Evolutionary conservation across 2,888 invertebrate genomes (phyloP), one percentile per base, ranked within the genome.

Genomic region (Zelleria hepariella): DNA sequence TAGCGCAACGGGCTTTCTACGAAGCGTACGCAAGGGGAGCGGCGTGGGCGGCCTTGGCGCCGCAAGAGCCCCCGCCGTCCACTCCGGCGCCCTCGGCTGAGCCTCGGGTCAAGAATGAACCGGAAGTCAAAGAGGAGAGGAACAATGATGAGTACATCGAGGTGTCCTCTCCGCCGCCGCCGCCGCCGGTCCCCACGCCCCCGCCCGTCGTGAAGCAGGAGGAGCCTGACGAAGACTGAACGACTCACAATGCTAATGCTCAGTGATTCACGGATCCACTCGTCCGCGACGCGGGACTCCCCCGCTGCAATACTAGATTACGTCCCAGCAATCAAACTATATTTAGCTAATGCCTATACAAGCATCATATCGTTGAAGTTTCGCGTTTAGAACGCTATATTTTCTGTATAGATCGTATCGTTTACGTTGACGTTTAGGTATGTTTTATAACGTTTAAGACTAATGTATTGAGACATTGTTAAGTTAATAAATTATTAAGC

Each of bases 251-350:
- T 42, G 15, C 24, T 21, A 52, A 21, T 15, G 21, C 15, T 21
- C 52, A 52, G 10, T 52, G 21, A 42, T 42, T 42, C 10, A 42
- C 15, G 15, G 32, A 42, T 42, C 32, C 10, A 42, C 32, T 82
- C 87, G 87, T 87, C 87, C 86, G 73, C 66, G 64, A 79, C 67
- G 84, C 78, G 83, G 80, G 73, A 67, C 62, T 61, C 61, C 52
- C 73, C 86, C 86, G 84, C 79, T 78, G 87, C 87, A 88, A 88
- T 88, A 88, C 78, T 86, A 86, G 86, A 84, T 82, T 82, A 86
- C 87, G 87, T 88, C 87, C 87, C 78, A 73, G 72, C 68, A 72
- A 73, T 52, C 15, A 56, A 32, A 71, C 66, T 77, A 77, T 72
- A 69, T 76, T 61, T 80, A 78, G 67, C 69, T 75, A 77, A 71